A percentile compares a stretch with the other conserved stretches of the same genome.
phyloP scores from a whole-genome alignment of 2,888 invertebrate species.

The Leucophora obtusa region DNA sequence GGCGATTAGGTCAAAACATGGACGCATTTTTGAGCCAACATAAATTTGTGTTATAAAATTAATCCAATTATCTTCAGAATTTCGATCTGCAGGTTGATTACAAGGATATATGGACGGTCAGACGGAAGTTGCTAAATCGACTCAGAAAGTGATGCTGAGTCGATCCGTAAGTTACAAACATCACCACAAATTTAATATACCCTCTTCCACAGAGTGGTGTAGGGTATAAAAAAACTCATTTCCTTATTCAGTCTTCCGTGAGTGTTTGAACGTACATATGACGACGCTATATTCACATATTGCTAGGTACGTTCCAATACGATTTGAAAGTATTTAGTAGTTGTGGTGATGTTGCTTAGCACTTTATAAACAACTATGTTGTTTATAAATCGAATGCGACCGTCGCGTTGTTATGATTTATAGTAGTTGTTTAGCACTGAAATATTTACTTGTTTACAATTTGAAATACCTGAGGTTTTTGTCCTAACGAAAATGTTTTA shows the following conservation, averaged over 20 bases:
- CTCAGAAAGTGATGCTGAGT: no score
- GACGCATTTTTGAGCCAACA: no score
- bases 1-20: no score
- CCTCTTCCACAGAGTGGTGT: no score
- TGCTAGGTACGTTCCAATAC: neutral
- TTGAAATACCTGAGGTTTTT: conserved; percentile 1
- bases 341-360: conserved; percentile 60
- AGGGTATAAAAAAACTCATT: neutral
- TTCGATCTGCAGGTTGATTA: no score
- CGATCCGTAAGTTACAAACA: no score
- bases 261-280: neutral
- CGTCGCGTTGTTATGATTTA: conserved; percentile 33
- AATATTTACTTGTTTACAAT: conserved; percentile 18
- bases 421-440: conserved; percentile 18
- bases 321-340: neutral
- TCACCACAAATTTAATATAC: no score
- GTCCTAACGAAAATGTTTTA: conserved; percentile 13
- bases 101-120: no score
- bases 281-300: neutral
- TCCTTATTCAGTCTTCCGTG: neutral
- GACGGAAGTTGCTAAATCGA: no score
- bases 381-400: conserved; percentile 27
- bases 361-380: conserved; percentile 54
- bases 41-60: no score
- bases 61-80: no score